Evolutionary conservation across 2,888 invertebrate species (phyloP), one percentile per base, ranked within the genome.

Genomic region (Cosmia pyralina): DNA sequence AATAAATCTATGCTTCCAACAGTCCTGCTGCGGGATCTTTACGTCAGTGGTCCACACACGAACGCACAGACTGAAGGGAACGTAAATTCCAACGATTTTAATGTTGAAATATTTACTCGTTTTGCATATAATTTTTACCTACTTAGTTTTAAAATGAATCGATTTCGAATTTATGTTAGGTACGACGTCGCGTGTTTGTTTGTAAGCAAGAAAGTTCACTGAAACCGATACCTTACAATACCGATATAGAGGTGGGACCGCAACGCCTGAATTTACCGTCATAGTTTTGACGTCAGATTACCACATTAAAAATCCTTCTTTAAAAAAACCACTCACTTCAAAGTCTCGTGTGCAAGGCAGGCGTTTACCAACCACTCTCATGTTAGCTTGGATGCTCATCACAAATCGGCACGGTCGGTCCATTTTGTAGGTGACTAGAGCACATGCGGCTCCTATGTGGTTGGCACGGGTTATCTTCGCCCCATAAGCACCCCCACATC

Each of bases 321-420:
- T 10, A 15, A 28, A 19, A n/a, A 48, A 64, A n/a, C 5, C 22
- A 71, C 76, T 83, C 82, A 97, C 97, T 89, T 98, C 97, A 89
- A 98, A 98, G 77, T 97, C 97, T 8, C 96, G 93, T 10, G 95
- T 96, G 64, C 96, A 94, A 0, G 98, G 96, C 72, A 95, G 92
- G 38, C 98, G 95, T 89, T 97, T 98, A 2, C 98, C 98, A 1
- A 97, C 87, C 6, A 97, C 93, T 64, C 97, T 96, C 97, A 98
- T 97, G 88, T 97, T 98, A 34, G 97, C 97, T 87, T 97, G 97
- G 71, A 98, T 94, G 38, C 97, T 96, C 93, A 98, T 92, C 1
- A 97, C 96, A 73, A 98, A 96, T 38, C 98, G 96, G 0, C 98
- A 97, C 0, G 98, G 98, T 65, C 97, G 95, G 83, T 96, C 95